phyloP scores from a whole-genome alignment of 92 coral and sea anemone species.

The Desmophyllum pertusum region DNA sequence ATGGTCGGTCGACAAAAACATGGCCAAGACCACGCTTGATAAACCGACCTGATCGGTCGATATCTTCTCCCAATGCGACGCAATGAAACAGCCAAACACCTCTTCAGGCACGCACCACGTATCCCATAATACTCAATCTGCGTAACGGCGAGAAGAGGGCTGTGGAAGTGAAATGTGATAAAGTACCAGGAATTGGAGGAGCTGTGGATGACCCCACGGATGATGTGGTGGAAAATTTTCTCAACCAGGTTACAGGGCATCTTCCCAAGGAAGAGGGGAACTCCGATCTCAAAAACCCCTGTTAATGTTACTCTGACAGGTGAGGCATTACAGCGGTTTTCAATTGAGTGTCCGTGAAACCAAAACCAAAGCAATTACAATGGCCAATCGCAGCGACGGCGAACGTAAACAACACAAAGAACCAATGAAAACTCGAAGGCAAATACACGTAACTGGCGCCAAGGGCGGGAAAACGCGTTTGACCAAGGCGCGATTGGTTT shows the following conservation, averaged over 20 bases:
- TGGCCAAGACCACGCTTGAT: slow-evolving; percentile 88
- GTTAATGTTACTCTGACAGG: slow-evolving; percentile 75
- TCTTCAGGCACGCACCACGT: slow-evolving; percentile 83
- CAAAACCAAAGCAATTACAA: too few species aligned
- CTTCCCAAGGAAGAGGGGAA: slow-evolving; percentile 75
- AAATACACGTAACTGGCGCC: too few species aligned
- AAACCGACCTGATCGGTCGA: slow-evolving; percentile 84
- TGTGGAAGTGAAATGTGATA: slow-evolving; percentile 48
- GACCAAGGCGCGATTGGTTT: too few species aligned
- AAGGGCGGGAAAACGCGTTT: too few species aligned
- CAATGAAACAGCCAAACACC: slow-evolving; percentile 71
- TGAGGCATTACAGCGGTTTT: too few species aligned
- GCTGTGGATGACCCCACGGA: slow-evolving; percentile 62
- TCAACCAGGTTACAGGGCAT: slow-evolving; percentile 39
- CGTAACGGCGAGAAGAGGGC: slow-evolving; percentile 39
- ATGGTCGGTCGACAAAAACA: slow-evolving; percentile 89
- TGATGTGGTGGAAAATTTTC: slow-evolving; percentile 50
- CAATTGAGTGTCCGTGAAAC: too few species aligned
- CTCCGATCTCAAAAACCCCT: slow-evolving; percentile 74
- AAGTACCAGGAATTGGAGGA: slow-evolving; percentile 27
- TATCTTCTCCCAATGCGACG: slow-evolving; percentile 86
- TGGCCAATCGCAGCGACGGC: too few species aligned
- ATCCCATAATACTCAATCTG: slow-evolving; percentile 76
- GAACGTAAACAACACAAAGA: too few species aligned
- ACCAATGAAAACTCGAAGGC: too few species aligned